Percentiles rank a stretch among this genome's conserved stretches.
Evolutionary conservation across 1,140 invertebrate species (phyloP).

Genomic region (Chymomyza costata): DNA sequence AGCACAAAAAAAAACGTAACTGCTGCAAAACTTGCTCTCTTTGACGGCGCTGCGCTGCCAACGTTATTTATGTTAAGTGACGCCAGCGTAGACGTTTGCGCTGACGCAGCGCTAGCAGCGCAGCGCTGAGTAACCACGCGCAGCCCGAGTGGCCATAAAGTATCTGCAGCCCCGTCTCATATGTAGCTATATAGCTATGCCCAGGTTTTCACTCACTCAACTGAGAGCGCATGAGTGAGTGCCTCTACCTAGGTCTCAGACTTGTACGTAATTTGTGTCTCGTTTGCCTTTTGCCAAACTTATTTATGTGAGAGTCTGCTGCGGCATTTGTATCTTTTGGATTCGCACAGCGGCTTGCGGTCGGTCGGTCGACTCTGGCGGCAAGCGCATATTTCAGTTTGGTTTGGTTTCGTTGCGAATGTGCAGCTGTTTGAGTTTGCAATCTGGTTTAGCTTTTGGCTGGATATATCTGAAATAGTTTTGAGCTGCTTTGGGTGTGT

Average conservation of each 20-base stretch:
- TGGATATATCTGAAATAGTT: too few relatives aligned
- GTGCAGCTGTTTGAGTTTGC: not conserved
- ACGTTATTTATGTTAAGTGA: conserved; percentile 33
- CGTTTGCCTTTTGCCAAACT: conserved; percentile 14
- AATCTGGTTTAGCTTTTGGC: conserved; percentile 58
- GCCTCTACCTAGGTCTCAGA: conserved; percentile 26
- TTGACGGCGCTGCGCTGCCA: conserved; percentile 10
- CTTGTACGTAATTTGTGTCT: conserved; percentile 29
- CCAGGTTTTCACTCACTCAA: conserved; percentile 3
- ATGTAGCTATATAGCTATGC: not conserved
- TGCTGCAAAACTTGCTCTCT: conserved; percentile 2
- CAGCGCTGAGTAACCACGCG: conserved; percentile 27
- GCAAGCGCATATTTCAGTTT: conserved; percentile 4
- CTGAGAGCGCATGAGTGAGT: conserved; percentile 36
- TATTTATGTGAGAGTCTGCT: not conserved
- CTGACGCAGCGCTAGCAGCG: conserved; percentile 17
- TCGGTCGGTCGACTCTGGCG: conserved; percentile 8
- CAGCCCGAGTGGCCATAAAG: conserved; percentile 52
- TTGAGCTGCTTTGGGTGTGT: too few relatives aligned
- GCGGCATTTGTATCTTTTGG: not conserved
- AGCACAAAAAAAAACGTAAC: conserved; percentile 16
- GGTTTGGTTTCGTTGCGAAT: conserved; percentile 9
- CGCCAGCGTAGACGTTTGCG: conserved; percentile 14
- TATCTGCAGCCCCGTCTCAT: conserved; percentile 41
- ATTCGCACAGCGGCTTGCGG: conserved; percentile 23